Evolutionary conservation across 1,140 invertebrate genomes (phyloP).

Genomic region (Dreissena rostriformis): DNA sequence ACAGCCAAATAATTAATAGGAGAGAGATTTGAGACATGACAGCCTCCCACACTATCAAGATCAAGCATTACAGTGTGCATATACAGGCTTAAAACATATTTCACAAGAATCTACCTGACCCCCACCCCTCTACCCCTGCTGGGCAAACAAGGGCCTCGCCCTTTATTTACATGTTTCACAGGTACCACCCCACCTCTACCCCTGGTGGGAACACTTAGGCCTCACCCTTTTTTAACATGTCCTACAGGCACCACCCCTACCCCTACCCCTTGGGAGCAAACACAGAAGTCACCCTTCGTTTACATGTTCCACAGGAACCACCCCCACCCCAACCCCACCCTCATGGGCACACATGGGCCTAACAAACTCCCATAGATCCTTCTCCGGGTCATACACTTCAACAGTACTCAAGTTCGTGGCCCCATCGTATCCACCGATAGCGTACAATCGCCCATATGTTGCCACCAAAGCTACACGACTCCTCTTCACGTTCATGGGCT

Average conservation of each 20-base stretch:
- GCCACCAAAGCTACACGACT: conserved; percentile 92
- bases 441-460: conserved; percentile 93
- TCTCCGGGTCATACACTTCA: conserved; percentile 78
- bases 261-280: background rate
- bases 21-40: conserved; percentile 77
- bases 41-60: conserved; percentile 93
- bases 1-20: too few relatives aligned
- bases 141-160: background rate
- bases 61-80: conserved; percentile 91
- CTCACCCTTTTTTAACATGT: conserved; percentile 82
- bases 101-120: too few relatives aligned
- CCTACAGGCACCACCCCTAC: too few relatives aligned
- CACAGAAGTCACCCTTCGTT: background rate
- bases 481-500: conserved; percentile 92
- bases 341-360: conserved; percentile 94
- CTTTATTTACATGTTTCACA: conserved; percentile 56
- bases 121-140: too few relatives aligned
- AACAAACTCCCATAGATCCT: conserved; percentile 83
- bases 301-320: conserved; percentile 85
- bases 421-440: conserved; percentile 85
- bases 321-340: conserved; percentile 94
- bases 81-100: too few relatives aligned
- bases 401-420: conserved; percentile 77
- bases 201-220: conserved; percentile 94
- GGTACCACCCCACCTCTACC: conserved; percentile 90